A percentile compares a stretch with the other conserved stretches of the same genome.
phyloP scores from a whole-genome alignment of 2,113 vertebrate genomes.

The Callaeas wilsoni region DNA sequence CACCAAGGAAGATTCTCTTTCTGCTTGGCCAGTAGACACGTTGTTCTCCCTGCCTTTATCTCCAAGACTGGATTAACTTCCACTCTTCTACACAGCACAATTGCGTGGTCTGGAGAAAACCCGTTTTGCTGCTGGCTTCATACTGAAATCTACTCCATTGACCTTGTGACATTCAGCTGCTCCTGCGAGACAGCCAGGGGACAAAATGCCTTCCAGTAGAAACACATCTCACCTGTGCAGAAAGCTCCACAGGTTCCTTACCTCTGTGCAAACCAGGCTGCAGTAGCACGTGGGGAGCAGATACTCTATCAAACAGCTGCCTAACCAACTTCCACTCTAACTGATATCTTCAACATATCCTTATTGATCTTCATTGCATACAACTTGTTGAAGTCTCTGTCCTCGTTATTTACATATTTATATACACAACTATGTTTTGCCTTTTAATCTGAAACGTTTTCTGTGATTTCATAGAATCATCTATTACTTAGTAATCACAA shows the following conservation, averaged over 20 bases:
- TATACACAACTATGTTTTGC: accelerated
- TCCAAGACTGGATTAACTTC: background rate
- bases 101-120: background rate
- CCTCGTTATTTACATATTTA: background rate
- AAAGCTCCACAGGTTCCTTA: background rate
- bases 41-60: background rate
- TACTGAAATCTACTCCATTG: background rate
- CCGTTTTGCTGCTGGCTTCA: background rate
- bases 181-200: background rate
- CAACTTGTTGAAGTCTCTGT: background rate
- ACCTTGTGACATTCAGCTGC: background rate
- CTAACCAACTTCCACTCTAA: background rate
- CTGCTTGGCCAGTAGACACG: background rate
- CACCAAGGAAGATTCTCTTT: background rate
- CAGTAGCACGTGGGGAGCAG: background rate
- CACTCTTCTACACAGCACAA: background rate
- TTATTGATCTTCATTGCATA: background rate
- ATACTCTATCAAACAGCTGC: background rate
- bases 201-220: background rate
- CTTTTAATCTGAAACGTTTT: slow-evolving; percentile 2
- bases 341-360: background rate
- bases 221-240: background rate
- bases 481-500: background rate
- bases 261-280: background rate
- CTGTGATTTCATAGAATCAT: background rate